phyloP scores from a whole-genome alignment of 1,140 invertebrate genomes.

The Bilobella aurantiaca region DNA sequence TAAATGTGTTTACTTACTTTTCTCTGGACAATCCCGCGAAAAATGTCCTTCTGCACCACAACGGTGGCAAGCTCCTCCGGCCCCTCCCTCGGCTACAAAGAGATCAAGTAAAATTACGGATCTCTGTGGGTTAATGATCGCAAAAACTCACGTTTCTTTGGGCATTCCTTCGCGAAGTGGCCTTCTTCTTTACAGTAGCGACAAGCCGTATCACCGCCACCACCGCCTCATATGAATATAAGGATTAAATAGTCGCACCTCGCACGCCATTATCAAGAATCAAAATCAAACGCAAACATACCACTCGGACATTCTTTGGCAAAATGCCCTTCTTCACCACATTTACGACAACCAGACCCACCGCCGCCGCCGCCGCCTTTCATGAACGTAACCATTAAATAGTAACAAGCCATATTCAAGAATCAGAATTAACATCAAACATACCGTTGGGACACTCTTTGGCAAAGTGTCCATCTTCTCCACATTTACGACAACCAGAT shows the following conservation, averaged over 20 bases:
- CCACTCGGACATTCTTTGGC: background rate
- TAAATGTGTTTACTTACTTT: background rate
- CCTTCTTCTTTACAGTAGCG: background rate
- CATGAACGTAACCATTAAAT: background rate
- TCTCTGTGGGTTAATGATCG: background rate
- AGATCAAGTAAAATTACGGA: background rate
- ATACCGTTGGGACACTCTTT: background rate
- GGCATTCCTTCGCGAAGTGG: background rate
- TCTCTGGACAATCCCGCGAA: constrained; percentile 3
- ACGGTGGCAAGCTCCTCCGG: background rate
- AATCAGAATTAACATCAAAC: background rate
- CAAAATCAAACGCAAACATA: background rate
- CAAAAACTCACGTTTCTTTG: background rate
- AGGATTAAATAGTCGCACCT: background rate
- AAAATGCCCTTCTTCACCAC: background rate
- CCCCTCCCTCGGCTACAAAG: background rate
- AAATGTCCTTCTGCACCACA: constrained; percentile 9
- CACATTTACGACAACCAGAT: background rate
- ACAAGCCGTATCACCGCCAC: background rate
- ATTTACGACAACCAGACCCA: background rate
- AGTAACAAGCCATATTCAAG: background rate
- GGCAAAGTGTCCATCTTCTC: background rate
- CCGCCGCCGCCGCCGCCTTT: background rate
- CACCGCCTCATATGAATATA: background rate
- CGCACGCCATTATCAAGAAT: background rate